phyloP scores from a whole-genome alignment of 2,113 vertebrate genomes.

The Bothrops jararaca region DNA sequence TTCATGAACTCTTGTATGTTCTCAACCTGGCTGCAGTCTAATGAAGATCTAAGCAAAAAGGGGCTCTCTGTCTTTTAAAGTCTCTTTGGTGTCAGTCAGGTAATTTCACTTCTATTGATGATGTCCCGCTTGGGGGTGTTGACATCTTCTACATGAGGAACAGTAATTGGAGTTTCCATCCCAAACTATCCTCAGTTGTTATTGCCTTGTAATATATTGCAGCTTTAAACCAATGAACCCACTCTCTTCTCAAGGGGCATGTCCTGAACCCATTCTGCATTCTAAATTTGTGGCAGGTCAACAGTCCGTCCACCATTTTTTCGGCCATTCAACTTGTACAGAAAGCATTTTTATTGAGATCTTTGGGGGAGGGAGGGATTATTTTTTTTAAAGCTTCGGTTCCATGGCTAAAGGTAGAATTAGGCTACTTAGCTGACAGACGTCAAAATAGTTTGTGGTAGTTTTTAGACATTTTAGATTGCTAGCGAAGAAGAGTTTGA shows the following conservation, averaged over 20 bases:
- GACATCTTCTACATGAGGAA: slow-evolving; percentile 45
- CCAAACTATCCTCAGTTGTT: slow-evolving; percentile 63
- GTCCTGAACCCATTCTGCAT: slow-evolving; percentile 73
- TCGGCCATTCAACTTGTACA: slow-evolving; percentile 80
- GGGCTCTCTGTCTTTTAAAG: background rate
- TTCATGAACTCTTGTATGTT: background rate
- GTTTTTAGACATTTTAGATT: slow-evolving; percentile 79
- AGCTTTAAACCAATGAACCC: slow-evolving; percentile 77
- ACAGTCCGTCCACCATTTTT: slow-evolving; percentile 64
- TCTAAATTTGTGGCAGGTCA: slow-evolving; percentile 70
- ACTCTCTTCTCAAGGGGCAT: slow-evolving; percentile 72
- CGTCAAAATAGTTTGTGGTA: slow-evolving; percentile 76
- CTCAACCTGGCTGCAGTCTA: background rate
- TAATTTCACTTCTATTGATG: slow-evolving; percentile 9
- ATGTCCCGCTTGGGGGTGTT: slow-evolving; percentile 52
- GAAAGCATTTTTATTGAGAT: slow-evolving; percentile 78
- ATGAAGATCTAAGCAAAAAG: background rate
- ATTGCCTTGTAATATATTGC: slow-evolving; percentile 77
- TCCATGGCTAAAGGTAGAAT: slow-evolving; percentile 78
- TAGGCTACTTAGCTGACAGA: slow-evolving; percentile 75
- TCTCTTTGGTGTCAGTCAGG: background rate
- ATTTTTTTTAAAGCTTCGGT: slow-evolving; percentile 62
- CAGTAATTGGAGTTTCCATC: slow-evolving; percentile 55
- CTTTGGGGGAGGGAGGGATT: slow-evolving; percentile 60
- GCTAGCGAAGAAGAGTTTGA: slow-evolving; percentile 77